Percentiles rank a stretch among this genome's conserved stretches.
Conservation (phyloP, 1,140 invertebrate genomes). For the Pinna nobilis region DNA sequence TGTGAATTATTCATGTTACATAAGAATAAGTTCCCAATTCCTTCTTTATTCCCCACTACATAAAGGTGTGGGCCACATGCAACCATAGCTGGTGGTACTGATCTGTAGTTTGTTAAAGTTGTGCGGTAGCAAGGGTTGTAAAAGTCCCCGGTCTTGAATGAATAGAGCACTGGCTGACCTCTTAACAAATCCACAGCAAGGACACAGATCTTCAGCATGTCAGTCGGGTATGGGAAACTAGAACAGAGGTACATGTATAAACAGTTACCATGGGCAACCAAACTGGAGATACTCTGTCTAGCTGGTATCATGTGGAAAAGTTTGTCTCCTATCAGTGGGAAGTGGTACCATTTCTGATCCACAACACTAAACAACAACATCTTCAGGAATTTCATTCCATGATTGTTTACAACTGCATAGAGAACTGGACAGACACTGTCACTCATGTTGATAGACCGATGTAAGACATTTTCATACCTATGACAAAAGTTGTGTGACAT, state of each 20-base stretch:
- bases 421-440: slow-evolving; percentile 53
- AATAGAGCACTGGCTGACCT: slow-evolving; percentile 61
- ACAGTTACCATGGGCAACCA: slow-evolving; percentile 61
- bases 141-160: slow-evolving; percentile 67
- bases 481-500: slow-evolving; percentile 12
- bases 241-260: slow-evolving; percentile 70
- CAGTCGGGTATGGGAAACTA: slow-evolving; percentile 70
- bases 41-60: slow-evolving; percentile 69
- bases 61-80: slow-evolving; percentile 65
- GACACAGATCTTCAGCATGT: slow-evolving; percentile 71
- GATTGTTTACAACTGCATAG: slow-evolving; percentile 66
- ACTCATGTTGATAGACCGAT: slow-evolving; percentile 21
- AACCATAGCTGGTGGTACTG: slow-evolving; percentile 68
- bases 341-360: slow-evolving; percentile 66
- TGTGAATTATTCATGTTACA: slow-evolving; percentile 67
- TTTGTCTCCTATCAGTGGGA: slow-evolving; percentile 63
- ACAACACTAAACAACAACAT: slow-evolving; percentile 65
- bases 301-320: slow-evolving; percentile 64
- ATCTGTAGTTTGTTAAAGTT: slow-evolving; percentile 67
- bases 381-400: slow-evolving; percentile 69
- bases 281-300: slow-evolving; percentile 66
- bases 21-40: slow-evolving; percentile 68
- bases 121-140: slow-evolving; percentile 70
- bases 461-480: slow-evolving; percentile 34
- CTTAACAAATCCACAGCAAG: slow-evolving; percentile 65